These are phyloP conservation scores for Idris sp. DNA, from an alignment of 1,140 invertebrate species.

Conservation along the genomic window DNA sequence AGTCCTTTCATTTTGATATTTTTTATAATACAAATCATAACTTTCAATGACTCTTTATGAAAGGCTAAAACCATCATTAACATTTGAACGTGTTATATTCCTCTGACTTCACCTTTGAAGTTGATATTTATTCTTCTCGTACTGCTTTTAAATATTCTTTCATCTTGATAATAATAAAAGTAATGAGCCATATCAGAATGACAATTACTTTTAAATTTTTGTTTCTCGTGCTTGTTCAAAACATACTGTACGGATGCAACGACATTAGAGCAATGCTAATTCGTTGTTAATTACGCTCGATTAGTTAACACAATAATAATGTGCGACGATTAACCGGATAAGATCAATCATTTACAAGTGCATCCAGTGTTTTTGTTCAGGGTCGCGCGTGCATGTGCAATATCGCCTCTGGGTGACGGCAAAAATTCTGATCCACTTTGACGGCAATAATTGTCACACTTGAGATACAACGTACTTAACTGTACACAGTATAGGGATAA, in stretches of 20 bases:
- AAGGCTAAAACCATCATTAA: constrained; percentile 32
- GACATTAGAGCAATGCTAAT: neutral
- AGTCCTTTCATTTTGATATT: neutral
- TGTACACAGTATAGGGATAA: constrained; percentile 5
- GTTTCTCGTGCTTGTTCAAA: too few species aligned
- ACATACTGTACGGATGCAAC: too few species aligned
- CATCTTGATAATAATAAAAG: neutral
- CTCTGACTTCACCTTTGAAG: constrained; percentile 31
- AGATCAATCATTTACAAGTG: constrained; percentile 50
- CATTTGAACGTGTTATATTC: constrained; percentile 25
- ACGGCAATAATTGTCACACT: constrained; percentile 46
- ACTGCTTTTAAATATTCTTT: neutral
- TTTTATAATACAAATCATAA: constrained; percentile 2
- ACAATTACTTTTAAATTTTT: neutral
- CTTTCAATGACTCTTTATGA: constrained; percentile 17
- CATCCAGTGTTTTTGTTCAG: constrained; percentile 55
- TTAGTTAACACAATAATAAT: constrained; percentile 17
- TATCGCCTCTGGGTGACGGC: constrained; percentile 3
- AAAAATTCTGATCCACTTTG: constrained; percentile 14
- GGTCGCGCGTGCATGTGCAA: constrained; percentile 41
- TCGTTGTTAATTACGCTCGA: neutral
- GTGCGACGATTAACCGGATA: constrained; percentile 37
- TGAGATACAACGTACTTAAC: constrained; percentile 13
- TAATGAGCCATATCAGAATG: neutral
- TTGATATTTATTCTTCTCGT: constrained; percentile 34